Base-by-base conservation (phyloP, 2,888 invertebrate genomes). In the Brachylomia viminalis region DNA sequence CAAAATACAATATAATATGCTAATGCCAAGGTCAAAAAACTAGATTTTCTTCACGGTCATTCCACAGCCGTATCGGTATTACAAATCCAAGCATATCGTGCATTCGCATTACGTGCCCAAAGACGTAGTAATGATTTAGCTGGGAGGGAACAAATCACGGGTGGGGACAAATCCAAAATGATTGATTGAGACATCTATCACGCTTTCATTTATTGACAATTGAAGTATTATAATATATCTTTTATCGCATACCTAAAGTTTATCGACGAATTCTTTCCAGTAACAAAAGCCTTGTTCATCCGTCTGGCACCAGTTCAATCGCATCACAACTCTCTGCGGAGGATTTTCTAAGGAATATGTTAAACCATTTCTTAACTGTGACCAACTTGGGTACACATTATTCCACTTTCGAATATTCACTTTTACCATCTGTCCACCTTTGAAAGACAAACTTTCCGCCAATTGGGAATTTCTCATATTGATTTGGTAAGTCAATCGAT, bases 371-470 rank as follows among this genome's bases (percentile, higher is more conserved):
- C 84, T 82, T 42, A 86, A 27, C 52, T 87, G 85, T 17, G 74
- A 54, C 83, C 81, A 82, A 42, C 75, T 76, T 38, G 80, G 67
- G 49, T 86, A 87, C 52, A 87, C 75, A 52, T n/a, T 72, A 82
- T 78, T 87, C 84, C 2, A 84, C 66, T 84, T 87, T 87, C 64
- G 87, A 80, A 80, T 82, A 87, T 27, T 87, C 87, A 23, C 54
- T 77, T 23, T 62, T 23, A 45, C 38, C 17, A 65, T 87, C 83
- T 33, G 80, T 67, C 87, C 87, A 87, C 23, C 84, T 80, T 67
- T 87, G 84, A 75, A 87, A 87, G n/a, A 87, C 86, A 15, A 80
- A 54, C 67, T 83, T 87, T 1, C 87, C 82, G 13, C 87, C 87
- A 67, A 86, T 78, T 17, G 87, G 87, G 8, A 56, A 73, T 4